These are phyloP conservation scores for Gorsachius goisagi DNA, from an alignment of 2,113 vertebrate genomes.

Conservation along the genomic window DNA sequence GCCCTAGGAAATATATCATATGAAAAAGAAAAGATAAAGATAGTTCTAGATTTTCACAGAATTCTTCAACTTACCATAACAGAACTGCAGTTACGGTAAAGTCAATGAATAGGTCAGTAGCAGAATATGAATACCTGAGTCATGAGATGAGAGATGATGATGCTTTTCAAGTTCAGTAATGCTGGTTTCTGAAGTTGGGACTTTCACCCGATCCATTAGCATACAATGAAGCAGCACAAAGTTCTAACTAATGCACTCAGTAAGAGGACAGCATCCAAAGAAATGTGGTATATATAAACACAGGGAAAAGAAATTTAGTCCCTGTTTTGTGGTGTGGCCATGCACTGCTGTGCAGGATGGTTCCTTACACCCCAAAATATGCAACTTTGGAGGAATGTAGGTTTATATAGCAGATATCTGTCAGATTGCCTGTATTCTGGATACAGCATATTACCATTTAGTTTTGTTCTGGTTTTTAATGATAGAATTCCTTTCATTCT, in stretches of 20 bases:
- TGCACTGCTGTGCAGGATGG: not conserved
- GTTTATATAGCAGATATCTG: not conserved
- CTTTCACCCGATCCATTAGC: not conserved
- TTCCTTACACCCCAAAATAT: not conserved
- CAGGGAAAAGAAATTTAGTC: not conserved
- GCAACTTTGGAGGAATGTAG: not conserved
- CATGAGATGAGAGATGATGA: not conserved
- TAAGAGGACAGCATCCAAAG: not conserved
- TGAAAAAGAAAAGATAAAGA: not conserved
- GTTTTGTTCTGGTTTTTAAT: not conserved
- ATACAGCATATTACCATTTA: not conserved
- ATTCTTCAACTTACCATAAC: not conserved
- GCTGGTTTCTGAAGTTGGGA: not conserved
- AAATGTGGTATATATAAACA: not conserved
- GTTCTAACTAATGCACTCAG: not conserved
- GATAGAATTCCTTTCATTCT: not conserved
- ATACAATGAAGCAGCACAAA: not conserved
- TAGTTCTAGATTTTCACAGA: not conserved
- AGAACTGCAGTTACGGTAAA: not conserved
- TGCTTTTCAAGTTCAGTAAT: not conserved
- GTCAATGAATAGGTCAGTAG: not conserved
- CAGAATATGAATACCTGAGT: not conserved
- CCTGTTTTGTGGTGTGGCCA: not conserved
- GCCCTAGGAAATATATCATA: not conserved
- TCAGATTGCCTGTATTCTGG: not conserved